phyloP scores from a whole-genome alignment of 2,888 invertebrate genomes.

The Athetis lepigone region DNA sequence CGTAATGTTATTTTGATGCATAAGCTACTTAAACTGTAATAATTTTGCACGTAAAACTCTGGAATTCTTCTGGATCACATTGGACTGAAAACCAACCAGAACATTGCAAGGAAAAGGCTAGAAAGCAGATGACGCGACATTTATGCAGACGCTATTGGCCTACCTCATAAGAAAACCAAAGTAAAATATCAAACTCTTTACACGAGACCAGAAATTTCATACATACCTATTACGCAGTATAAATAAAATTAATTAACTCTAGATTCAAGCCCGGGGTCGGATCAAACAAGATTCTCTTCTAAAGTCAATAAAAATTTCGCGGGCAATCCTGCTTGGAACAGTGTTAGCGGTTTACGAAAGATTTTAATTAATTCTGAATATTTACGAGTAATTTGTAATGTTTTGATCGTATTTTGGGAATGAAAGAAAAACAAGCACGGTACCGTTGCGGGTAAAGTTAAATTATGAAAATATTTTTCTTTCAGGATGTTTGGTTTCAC shows the following conservation, averaged over 20 bases:
- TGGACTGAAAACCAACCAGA: no score
- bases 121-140: no score
- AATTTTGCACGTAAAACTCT: no score
- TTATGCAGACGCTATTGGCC: background rate
- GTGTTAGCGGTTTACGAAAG: conserved; percentile 50
- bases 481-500: background rate
- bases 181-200: conserved; percentile 18
- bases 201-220: conserved; percentile 27
- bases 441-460: conserved; percentile 2
- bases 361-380: conserved; percentile 63
- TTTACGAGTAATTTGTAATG: conserved; percentile 51
- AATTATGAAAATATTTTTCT: conserved; percentile 21
- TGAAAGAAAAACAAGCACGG: conserved; percentile 48
- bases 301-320: conserved; percentile 63
- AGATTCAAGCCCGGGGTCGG: conserved; percentile 41
- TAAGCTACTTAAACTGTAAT: no score
- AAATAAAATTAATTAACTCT: conserved; percentile 62
- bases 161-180: background rate
- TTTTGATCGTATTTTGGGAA: conserved; percentile 41
- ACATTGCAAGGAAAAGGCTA: no score
- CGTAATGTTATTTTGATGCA: no score
- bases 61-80: no score
- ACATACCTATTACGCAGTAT: conserved; percentile 28
- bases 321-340: conserved; percentile 35
- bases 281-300: conserved; percentile 54